A percentile compares a stretch with the other conserved stretches of the same genome.
These are phyloP conservation scores for Halcyon senegalensis DNA, from an alignment of 2,113 vertebrate genomes.

Conservation along the genomic window DNA sequence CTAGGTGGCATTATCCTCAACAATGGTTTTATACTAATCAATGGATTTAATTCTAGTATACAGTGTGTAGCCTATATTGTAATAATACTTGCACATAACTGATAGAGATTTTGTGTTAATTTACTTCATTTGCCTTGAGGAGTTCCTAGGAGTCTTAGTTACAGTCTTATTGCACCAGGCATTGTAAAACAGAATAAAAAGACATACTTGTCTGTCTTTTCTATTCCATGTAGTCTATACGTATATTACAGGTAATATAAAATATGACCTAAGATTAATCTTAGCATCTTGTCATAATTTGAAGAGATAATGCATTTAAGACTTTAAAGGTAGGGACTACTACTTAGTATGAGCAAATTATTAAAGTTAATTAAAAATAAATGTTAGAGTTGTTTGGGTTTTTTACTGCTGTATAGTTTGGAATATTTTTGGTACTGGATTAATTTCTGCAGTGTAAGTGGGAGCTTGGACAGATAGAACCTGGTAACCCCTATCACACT, in stretches of 20 bases:
- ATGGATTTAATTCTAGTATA: neutral
- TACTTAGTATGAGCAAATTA: neutral
- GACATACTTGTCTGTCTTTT: neutral
- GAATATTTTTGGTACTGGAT: neutral
- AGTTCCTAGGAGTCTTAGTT: constrained; percentile 4
- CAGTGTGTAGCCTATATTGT: neutral
- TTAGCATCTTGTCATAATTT: neutral
- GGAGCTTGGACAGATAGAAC: neutral
- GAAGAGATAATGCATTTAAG: neutral
- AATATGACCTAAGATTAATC: neutral
- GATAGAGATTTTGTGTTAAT: constrained; percentile 1
- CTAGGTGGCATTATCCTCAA: neutral
- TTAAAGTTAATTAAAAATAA: neutral
- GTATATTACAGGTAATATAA: neutral
- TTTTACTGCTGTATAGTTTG: neutral
- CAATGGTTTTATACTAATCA: neutral
- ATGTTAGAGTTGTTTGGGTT: neutral
- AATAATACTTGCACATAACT: neutral
- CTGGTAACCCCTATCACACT: neutral
- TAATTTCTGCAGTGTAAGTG: neutral
- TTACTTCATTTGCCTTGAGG: constrained; percentile 10
- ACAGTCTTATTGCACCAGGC: neutral
- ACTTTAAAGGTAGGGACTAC: neutral
- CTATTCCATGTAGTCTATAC: no score
- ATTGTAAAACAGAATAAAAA: neutral